phyloP scores from a whole-genome alignment of 2,113 vertebrate species.

The Rana temporaria region DNA sequence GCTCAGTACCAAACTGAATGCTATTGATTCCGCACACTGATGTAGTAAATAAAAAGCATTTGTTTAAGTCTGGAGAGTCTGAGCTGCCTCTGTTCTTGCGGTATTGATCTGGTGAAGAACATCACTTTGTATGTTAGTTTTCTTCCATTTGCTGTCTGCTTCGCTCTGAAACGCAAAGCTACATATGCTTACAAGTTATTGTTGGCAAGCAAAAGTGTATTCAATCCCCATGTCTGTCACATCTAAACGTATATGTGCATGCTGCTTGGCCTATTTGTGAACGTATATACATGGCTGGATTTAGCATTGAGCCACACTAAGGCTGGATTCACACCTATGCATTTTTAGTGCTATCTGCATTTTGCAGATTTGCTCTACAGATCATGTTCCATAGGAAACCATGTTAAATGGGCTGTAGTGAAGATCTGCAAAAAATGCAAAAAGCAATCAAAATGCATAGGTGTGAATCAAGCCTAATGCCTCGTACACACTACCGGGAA shows the following conservation, averaged over 20 bases:
- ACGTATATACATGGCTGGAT: no score
- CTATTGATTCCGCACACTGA: conserved; percentile 45
- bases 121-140: conserved; percentile 22
- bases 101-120: conserved; percentile 39
- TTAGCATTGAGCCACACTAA: no score
- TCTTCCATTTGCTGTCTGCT: conserved; percentile 7
- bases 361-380: no score
- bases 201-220: neutral
- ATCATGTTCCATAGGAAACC: no score
- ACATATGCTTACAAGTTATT: neutral
- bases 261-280: no score
- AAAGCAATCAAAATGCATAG: no score
- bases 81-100: conserved; percentile 6
- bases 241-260: neutral
- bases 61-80: conserved; percentile 11
- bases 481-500: no score
- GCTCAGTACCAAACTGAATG: conserved; percentile 19
- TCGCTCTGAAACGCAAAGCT: neutral
- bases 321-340: no score
- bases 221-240: neutral
- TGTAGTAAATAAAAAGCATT: conserved; percentile 40
- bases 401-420: no score
- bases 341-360: no score
- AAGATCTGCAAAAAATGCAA: no score
- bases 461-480: no score